Conservation (phyloP, 2,797 vertebrate genomes). For the Pogonophryne albipinna region DNA sequence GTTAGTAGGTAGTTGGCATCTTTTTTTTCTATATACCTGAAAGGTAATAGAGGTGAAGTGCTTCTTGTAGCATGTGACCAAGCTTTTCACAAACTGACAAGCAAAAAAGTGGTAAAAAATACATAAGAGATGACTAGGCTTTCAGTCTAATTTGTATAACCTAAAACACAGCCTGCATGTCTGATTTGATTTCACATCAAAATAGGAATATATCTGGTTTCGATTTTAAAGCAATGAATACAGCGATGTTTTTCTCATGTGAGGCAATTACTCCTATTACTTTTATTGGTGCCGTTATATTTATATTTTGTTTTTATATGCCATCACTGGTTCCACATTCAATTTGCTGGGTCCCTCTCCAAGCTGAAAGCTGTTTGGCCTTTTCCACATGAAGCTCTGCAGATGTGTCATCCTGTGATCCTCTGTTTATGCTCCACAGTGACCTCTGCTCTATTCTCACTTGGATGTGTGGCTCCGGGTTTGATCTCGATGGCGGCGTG, state of each 20-base stretch:
- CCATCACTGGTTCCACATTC: constrained; percentile 25
- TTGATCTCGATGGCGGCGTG: constrained; percentile 86
- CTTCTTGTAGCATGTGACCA: no score
- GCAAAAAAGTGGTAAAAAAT: constrained; percentile 10
- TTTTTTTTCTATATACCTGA: no score
- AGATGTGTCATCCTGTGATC: constrained; percentile 21
- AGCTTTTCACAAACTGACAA: neutral
- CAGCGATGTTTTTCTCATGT: constrained; percentile 24
- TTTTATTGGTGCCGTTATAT: constrained; percentile 46
- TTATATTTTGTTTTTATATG: constrained; percentile 50
- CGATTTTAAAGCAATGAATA: constrained; percentile 27
- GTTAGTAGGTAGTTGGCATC: no score
- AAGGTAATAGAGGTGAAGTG: no score
- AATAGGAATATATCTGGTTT: constrained; percentile 51
- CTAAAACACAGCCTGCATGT: constrained; percentile 13
- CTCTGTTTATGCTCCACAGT: constrained; percentile 6
- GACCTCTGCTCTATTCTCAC: constrained; percentile 71
- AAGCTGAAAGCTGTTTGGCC: constrained; percentile 33
- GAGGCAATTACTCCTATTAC: constrained; percentile 27
- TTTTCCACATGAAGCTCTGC: constrained; percentile 12
- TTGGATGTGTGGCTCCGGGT: constrained; percentile 80
- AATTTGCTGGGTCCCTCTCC: constrained; percentile 24
- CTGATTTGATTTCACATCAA: constrained; percentile 48
- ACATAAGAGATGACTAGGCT: neutral
- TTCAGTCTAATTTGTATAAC: constrained; percentile 16